A percentile compares a stretch with the other conserved stretches of the same genome.
phyloP scores from a whole-genome alignment of 2,797 vertebrate genomes.

The Schizopygopsis pylzovi region DNA sequence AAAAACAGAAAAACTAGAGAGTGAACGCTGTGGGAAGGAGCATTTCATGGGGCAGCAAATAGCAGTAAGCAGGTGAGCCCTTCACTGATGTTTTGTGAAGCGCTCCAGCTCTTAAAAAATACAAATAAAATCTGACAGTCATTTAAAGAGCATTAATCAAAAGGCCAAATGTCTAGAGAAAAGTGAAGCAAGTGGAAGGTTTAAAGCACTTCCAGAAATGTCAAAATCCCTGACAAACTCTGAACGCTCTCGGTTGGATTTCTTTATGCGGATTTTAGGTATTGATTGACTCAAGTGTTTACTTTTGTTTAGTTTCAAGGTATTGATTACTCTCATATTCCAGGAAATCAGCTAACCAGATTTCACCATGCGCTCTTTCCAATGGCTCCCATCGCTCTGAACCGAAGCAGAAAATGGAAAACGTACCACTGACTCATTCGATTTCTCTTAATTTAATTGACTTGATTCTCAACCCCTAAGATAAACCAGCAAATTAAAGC shows the following conservation, averaged over 20 bases:
- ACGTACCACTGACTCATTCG: slow-evolving; percentile 10
- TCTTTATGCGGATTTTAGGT: not conserved
- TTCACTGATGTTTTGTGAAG: not conserved
- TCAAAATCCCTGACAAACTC: not conserved
- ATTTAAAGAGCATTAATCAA: not conserved
- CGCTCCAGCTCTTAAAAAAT: not conserved
- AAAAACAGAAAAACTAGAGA: not conserved
- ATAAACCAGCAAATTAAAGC: slow-evolving; percentile 36
- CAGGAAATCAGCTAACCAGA: slow-evolving; percentile 23
- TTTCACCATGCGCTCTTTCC: slow-evolving; percentile 10
- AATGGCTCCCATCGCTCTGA: slow-evolving; percentile 13
- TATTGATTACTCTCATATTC: slow-evolving; percentile 29
- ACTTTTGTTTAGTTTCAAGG: slow-evolving; percentile 33
- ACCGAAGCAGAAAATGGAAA: slow-evolving; percentile 28
- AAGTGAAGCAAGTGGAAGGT: not conserved
- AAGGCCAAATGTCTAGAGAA: not conserved
- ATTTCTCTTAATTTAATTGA: slow-evolving; percentile 22
- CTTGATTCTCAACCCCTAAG: slow-evolving; percentile 13
- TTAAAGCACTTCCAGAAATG: slow-evolving; percentile 14
- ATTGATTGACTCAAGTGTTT: slow-evolving; percentile 32
- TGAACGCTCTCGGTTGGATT: not conserved
- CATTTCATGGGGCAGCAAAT: not conserved
- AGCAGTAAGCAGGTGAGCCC: slow-evolving; percentile 24
- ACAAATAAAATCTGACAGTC: not conserved
- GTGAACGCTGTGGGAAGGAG: slow-evolving; percentile 4